A percentile compares a stretch with the other conserved stretches of the same genome.
Conservation (phyloP, 2,797 vertebrate genomes). For the Danio kyathit region DNA sequence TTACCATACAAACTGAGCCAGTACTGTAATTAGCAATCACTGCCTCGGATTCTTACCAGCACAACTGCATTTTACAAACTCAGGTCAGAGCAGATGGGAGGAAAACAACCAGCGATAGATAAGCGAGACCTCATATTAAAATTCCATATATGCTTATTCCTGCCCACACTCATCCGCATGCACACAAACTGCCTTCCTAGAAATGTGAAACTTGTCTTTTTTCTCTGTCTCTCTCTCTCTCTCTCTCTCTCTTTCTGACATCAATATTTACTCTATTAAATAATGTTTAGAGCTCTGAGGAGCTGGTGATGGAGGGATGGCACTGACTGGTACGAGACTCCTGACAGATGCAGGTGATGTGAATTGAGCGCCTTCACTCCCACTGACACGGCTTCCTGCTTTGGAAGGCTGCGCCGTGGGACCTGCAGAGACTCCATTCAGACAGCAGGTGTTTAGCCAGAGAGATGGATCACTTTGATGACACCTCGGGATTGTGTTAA, state of each 20-base stretch:
- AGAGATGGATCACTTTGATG: slow-evolving; percentile 73
- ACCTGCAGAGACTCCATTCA: slow-evolving; percentile 58
- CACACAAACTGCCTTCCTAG: slow-evolving; percentile 51
- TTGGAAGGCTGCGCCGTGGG: neutral
- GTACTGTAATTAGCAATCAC: slow-evolving; percentile 54
- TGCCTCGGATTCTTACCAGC: slow-evolving; percentile 16
- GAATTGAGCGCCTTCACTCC: slow-evolving; percentile 28
- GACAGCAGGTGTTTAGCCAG: slow-evolving; percentile 63
- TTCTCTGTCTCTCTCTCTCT: too few species aligned
- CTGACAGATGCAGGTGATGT: slow-evolving; percentile 34
- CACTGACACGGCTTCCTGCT: slow-evolving; percentile 1
- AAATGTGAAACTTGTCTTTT: neutral
- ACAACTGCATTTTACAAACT: slow-evolving; percentile 7
- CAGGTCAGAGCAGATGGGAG: slow-evolving; percentile 44
- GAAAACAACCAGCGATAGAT: slow-evolving; percentile 41
- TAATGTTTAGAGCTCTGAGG: slow-evolving; percentile 26
- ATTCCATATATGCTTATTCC: neutral
- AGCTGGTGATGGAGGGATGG: neutral
- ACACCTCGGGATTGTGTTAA: slow-evolving; percentile 78
- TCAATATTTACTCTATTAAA: slow-evolving; percentile 21
- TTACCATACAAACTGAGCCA: slow-evolving; percentile 43
- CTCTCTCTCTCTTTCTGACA: neutral
- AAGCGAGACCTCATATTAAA: slow-evolving; percentile 50
- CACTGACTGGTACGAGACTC: neutral
- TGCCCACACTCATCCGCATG: neutral